Evolutionary conservation across 2,888 invertebrate genomes (phyloP).

Genomic region (Syrphus vitripennis): DNA sequence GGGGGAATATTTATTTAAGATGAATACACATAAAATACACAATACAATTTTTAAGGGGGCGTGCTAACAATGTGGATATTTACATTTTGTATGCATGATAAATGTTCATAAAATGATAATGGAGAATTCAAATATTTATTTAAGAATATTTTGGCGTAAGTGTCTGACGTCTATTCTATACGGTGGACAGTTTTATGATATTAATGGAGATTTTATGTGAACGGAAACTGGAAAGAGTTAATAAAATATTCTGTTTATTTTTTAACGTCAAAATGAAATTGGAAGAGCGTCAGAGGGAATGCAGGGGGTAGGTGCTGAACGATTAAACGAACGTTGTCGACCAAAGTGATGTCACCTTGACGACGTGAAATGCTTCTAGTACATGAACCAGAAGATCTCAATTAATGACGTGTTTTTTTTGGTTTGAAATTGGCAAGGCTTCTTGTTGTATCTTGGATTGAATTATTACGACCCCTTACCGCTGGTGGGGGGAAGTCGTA

Average conservation of each 20-base stretch:
- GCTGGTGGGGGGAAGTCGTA: no score
- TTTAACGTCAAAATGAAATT: background rate
- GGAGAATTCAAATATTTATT: slow-evolving; percentile 39
- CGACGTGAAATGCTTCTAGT: no score
- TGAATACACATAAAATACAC: slow-evolving; percentile 37
- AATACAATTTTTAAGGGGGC: slow-evolving; percentile 21
- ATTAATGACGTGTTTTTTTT: no score
- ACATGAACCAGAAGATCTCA: no score
- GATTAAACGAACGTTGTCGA: no score
- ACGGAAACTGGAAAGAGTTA: background rate
- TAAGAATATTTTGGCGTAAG: slow-evolving; percentile 12
- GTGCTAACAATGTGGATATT: slow-evolving; percentile 43
- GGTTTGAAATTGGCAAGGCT: no score
- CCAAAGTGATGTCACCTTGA: no score
- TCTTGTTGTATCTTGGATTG: no score
- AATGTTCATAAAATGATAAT: slow-evolving; percentile 26
- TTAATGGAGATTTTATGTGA: slow-evolving; percentile 4
- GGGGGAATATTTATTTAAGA: background rate
- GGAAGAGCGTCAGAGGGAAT: background rate
- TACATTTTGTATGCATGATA: slow-evolving; percentile 48
- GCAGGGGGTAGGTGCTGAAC: no score
- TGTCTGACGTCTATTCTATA: background rate
- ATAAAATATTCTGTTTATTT: background rate
- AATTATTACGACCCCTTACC: no score
- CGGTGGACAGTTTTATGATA: background rate